phyloP scores from a whole-genome alignment of 2,797 vertebrate species.

The Chelidonichthys spinosus region DNA sequence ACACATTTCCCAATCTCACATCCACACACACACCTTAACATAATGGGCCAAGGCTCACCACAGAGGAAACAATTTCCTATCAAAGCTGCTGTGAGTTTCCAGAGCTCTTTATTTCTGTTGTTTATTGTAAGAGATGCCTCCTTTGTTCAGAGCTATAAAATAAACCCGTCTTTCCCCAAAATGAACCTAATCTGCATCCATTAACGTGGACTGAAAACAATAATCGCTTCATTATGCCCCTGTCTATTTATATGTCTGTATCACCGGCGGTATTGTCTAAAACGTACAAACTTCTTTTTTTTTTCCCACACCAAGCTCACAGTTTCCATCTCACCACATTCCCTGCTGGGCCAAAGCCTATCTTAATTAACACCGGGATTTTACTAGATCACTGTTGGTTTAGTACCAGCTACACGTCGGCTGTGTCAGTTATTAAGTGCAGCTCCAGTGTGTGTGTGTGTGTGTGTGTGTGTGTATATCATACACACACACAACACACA shows the following conservation, averaged over 20 bases:
- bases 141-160: constrained; percentile 20
- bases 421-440: constrained; percentile 56
- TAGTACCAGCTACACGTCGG: constrained; percentile 39
- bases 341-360: constrained; percentile 61
- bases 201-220: constrained; percentile 1
- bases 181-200: constrained; percentile 11
- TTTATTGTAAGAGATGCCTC: constrained; percentile 23
- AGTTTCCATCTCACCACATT: constrained; percentile 53
- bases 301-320: constrained; percentile 18
- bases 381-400: constrained; percentile 67
- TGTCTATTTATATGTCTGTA: constrained; percentile 19
- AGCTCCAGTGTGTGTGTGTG: constrained; percentile 13
- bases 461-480: not conserved
- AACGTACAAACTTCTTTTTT: constrained; percentile 23
- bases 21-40: constrained; percentile 22
- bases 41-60: constrained; percentile 39
- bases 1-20: constrained; percentile 20
- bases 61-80: constrained; percentile 52
- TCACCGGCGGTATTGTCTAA: constrained; percentile 28
- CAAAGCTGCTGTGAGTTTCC: constrained; percentile 36
- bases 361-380: constrained; percentile 70
- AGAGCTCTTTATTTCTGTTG: constrained; percentile 46
- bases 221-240: constrained; percentile 1
- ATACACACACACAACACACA: constrained; percentile 9
- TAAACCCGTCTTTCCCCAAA: constrained; percentile 18